phyloP scores from a whole-genome alignment of 1,140 invertebrate species.

The Drosophila parvula region DNA sequence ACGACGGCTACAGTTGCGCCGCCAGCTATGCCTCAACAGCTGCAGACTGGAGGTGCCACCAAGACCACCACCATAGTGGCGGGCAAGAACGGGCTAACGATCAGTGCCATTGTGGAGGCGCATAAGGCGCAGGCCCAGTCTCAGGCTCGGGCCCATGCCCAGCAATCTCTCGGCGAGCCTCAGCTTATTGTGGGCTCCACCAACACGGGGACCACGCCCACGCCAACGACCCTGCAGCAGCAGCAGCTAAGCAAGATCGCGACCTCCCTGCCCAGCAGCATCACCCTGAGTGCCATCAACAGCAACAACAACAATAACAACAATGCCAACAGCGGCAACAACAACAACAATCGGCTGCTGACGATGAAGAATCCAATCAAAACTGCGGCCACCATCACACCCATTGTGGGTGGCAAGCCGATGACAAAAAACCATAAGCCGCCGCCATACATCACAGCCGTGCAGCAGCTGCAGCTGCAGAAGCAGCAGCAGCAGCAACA shows the following conservation, averaged over 20 bases:
- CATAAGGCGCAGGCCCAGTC: conserved; percentile 60
- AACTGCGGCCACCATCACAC: conserved; percentile 76
- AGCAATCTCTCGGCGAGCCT: conserved; percentile 33
- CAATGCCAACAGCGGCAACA: conserved; percentile 50
- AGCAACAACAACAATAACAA: conserved; percentile 57
- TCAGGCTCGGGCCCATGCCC: conserved; percentile 32
- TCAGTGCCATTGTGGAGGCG: conserved; percentile 78
- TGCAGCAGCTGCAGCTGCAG: conserved; percentile 79
- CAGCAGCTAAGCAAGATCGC: conserved; percentile 71
- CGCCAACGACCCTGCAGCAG: conserved; percentile 58
- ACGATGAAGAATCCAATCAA: conserved; percentile 73
- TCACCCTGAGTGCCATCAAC: conserved; percentile 74
- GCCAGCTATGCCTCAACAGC: conserved; percentile 22
- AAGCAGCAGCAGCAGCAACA: conserved; percentile 76
- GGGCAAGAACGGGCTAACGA: conserved; percentile 78
- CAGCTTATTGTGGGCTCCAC: conserved; percentile 86
- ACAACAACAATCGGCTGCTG: conserved; percentile 60
- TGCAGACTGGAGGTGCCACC: conserved; percentile 39
- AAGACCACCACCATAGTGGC: conserved; percentile 75
- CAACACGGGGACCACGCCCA: conserved; percentile 87
- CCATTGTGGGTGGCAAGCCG: conserved; percentile 77
- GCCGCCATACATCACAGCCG: conserved; percentile 81
- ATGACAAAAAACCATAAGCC: conserved; percentile 84
- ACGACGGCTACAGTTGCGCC: conserved; percentile 22
- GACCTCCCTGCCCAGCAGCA: conserved; percentile 73